Evolutionary conservation across 1,140 invertebrate species (phyloP).

Genomic region (Dendrolimus punctatus): DNA sequence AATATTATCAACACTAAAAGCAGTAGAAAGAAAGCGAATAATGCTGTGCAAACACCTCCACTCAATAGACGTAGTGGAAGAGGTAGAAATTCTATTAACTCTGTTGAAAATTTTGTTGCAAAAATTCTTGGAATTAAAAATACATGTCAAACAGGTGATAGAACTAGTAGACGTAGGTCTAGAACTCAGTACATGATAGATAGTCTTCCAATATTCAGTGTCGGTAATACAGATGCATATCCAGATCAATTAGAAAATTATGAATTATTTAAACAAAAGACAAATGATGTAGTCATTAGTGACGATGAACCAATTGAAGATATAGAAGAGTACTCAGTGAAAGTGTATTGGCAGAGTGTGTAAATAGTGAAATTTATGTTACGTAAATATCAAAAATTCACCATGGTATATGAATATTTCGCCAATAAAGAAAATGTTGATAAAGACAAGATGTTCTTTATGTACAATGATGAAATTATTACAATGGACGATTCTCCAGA

Average conservation of each 20-base stretch:
- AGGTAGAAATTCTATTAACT: no score
- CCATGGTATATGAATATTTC: conserved; percentile 44
- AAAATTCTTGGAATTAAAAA: no score
- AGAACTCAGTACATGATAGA: conserved; percentile 1
- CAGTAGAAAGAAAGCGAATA: background rate
- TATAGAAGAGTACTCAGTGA: conserved; percentile 50
- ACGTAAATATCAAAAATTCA: conserved; percentile 43
- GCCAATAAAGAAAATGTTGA: conserved; percentile 31
- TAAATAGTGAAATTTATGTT: conserved; percentile 42
- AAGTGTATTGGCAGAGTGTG: conserved; percentile 48
- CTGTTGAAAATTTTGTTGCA: no score
- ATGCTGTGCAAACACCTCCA: background rate
- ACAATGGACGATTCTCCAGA: conserved; percentile 43
- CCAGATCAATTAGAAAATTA: conserved; percentile 31
- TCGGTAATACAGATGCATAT: conserved; percentile 52
- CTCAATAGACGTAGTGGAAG: background rate
- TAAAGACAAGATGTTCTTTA: conserved; percentile 37
- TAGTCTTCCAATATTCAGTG: conserved; percentile 25
- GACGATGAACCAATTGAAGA: conserved; percentile 24
- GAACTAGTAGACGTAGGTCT: conserved; percentile 4
- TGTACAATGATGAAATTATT: conserved; percentile 42
- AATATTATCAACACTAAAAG: conserved; percentile 2
- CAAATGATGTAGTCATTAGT: conserved; percentile 13
- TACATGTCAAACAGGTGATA: background rate
- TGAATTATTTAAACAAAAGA: conserved; percentile 28